phyloP scores from a whole-genome alignment of 2,797 vertebrate species.

The Hirundo rustica region DNA sequence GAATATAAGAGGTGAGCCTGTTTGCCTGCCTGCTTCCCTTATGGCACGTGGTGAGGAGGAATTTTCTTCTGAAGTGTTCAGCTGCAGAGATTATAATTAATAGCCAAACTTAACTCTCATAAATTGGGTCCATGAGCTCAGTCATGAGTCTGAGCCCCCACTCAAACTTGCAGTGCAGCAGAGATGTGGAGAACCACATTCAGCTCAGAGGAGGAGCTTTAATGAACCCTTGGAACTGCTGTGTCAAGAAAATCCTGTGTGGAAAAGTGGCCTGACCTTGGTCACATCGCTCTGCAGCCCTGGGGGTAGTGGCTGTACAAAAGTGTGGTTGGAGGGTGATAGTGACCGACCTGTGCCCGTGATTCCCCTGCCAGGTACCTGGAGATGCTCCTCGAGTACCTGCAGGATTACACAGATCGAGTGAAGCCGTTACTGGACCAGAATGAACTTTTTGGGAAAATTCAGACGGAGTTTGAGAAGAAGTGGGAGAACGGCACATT shows the following conservation, averaged over 20 bases:
- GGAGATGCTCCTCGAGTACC: conserved; percentile 96
- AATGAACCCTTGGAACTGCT: neutral
- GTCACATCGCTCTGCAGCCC: neutral
- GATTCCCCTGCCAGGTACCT: conserved; percentile 82
- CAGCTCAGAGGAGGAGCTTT: neutral
- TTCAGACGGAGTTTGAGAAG: conserved; percentile 93
- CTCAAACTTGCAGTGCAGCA: neutral
- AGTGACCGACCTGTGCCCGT: neutral
- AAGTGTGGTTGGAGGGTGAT: neutral
- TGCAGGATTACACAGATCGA: conserved; percentile 95
- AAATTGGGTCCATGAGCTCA: neutral
- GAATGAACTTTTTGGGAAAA: conserved; percentile 96
- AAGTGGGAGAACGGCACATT: conserved; percentile 96
- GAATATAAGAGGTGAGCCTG: conserved; percentile 90
- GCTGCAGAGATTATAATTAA: neutral
- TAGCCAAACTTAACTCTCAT: neutral
- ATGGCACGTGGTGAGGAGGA: neutral
- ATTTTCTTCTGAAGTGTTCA: neutral
- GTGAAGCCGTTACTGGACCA: conserved; percentile 96
- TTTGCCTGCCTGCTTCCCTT: neutral
- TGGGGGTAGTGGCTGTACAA: neutral
- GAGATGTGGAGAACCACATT: neutral
- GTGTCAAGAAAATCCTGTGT: neutral
- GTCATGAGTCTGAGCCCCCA: neutral
- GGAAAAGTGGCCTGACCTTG: neutral